Percentiles rank a stretch among this genome's conserved stretches.
These are phyloP conservation scores for Siniperca scherzeri DNA, from an alignment of 2,797 vertebrate species.

Conservation along the genomic window DNA sequence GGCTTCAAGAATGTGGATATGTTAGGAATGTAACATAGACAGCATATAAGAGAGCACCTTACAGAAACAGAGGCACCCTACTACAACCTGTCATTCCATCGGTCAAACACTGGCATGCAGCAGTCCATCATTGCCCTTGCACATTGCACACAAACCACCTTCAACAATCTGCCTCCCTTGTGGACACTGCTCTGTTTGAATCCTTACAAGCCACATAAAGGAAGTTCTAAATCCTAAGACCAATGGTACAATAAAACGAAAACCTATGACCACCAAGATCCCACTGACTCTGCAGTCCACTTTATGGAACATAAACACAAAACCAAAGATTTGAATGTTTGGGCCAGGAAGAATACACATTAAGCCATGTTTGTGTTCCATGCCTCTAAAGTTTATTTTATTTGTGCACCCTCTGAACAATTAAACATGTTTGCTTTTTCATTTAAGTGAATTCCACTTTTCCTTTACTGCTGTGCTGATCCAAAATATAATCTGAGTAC, in stretches of 20 bases:
- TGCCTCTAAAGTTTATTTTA: constrained; percentile 4
- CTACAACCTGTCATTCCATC: background rate
- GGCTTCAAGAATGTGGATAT: constrained; percentile 36
- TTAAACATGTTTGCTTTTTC: constrained; percentile 21
- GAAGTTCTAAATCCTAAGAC: constrained; percentile 21
- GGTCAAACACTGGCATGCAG: background rate
- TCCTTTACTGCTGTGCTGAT: background rate
- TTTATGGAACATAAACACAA: constrained; percentile 19
- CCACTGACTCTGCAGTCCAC: constrained; percentile 37
- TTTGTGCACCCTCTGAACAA: background rate
- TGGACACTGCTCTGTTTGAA: background rate
- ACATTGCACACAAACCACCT: constrained; percentile 1
- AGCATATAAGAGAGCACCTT: constrained; percentile 2
- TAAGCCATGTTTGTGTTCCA: background rate
- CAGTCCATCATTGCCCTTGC: background rate
- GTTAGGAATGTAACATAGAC: constrained; percentile 7
- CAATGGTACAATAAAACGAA: constrained; percentile 1
- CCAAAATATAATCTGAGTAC: constrained; percentile 11
- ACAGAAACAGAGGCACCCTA: background rate
- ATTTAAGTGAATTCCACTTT: background rate
- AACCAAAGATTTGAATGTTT: constrained; percentile 2
- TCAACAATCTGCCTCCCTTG: background rate
- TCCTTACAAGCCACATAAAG: constrained; percentile 29
- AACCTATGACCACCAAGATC: constrained; percentile 35
- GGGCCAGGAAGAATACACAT: background rate